A percentile compares a stretch with the other conserved stretches of the same genome.
Conservation (phyloP, 2,797 vertebrate genomes). For the Ceryle rudis region DNA sequence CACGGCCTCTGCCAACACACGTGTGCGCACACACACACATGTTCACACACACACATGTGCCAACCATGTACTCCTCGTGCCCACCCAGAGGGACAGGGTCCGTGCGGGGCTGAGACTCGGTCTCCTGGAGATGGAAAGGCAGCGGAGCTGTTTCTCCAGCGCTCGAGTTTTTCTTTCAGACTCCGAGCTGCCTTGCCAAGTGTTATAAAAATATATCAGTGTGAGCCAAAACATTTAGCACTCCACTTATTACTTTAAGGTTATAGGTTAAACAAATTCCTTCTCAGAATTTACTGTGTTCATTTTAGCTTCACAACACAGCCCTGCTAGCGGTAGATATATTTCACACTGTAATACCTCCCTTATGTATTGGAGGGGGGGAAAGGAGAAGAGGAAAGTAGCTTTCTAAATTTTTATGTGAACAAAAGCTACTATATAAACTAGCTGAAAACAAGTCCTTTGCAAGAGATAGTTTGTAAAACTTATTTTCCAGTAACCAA, state of each 20-base stretch:
- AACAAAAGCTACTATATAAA: constrained; percentile 67
- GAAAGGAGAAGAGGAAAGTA: constrained; percentile 29
- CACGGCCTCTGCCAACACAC: accelerated
- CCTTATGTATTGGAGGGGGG: constrained; percentile 36
- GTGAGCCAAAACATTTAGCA: constrained; percentile 69
- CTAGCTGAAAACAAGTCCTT: constrained; percentile 60
- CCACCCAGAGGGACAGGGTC: accelerated
- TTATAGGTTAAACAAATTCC: constrained; percentile 78
- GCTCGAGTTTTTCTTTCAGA: constrained; percentile 16
- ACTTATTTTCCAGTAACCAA: constrained; percentile 51
- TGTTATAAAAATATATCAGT: constrained; percentile 73
- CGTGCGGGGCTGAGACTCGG: accelerated
- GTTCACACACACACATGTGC: background rate
- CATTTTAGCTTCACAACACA: constrained; percentile 68
- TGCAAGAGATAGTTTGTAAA: constrained; percentile 66
- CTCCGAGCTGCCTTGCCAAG: constrained; percentile 65
- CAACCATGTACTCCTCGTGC: accelerated
- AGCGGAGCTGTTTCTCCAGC: background rate
- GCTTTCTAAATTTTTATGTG: constrained; percentile 60
- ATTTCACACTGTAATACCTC: constrained; percentile 75
- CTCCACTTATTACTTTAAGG: constrained; percentile 69
- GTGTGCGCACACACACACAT: accelerated
- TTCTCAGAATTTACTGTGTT: constrained; percentile 73
- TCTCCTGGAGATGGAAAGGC: background rate
- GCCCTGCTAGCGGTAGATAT: constrained; percentile 52